phyloP scores from a whole-genome alignment of 2,113 vertebrate genomes.

The Podarcis raffonei region DNA sequence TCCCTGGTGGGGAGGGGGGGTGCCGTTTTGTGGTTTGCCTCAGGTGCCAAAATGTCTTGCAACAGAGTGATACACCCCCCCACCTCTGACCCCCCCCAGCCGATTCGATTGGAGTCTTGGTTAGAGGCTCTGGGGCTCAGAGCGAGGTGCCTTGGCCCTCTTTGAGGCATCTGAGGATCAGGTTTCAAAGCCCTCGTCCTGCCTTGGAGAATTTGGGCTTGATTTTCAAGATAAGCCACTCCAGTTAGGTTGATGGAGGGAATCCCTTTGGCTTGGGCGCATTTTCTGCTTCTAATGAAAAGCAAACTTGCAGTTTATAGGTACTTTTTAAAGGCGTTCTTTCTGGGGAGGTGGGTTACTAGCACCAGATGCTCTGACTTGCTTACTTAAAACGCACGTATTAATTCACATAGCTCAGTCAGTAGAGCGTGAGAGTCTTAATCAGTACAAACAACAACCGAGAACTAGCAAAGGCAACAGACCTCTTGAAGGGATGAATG shows the following conservation, averaged over 20 bases:
- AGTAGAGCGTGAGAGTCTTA: too few relatives aligned
- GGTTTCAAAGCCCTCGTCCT: constrained; percentile 84
- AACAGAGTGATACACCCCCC: too few relatives aligned
- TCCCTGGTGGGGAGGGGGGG: too few relatives aligned
- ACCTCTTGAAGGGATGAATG: neutral
- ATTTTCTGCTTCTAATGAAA: constrained; percentile 72
- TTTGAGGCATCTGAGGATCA: constrained; percentile 76
- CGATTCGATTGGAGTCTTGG: constrained; percentile 78
- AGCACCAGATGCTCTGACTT: neutral
- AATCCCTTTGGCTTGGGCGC: constrained; percentile 63
- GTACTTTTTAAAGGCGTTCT: constrained; percentile 61
- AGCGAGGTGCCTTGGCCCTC: constrained; percentile 51
- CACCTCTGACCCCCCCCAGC: constrained; percentile 76
- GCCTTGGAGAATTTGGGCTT: constrained; percentile 77
- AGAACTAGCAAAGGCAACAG: neutral
- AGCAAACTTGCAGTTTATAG: constrained; percentile 66
- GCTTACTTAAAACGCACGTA: neutral
- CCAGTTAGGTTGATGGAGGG: constrained; percentile 70
- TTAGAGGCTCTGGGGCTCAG: constrained; percentile 68
- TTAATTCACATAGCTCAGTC: too few relatives aligned
- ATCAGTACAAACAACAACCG: too few relatives aligned
- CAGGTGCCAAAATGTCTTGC: too few relatives aligned
- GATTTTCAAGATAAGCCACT: constrained; percentile 80
- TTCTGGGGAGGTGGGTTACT: constrained; percentile 13
- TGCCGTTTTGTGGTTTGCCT: too few relatives aligned